Evolutionary conservation across 2,113 vertebrate species (phyloP), one percentile per base, ranked within the genome.

Genomic region (Anhinga anhinga): DNA sequence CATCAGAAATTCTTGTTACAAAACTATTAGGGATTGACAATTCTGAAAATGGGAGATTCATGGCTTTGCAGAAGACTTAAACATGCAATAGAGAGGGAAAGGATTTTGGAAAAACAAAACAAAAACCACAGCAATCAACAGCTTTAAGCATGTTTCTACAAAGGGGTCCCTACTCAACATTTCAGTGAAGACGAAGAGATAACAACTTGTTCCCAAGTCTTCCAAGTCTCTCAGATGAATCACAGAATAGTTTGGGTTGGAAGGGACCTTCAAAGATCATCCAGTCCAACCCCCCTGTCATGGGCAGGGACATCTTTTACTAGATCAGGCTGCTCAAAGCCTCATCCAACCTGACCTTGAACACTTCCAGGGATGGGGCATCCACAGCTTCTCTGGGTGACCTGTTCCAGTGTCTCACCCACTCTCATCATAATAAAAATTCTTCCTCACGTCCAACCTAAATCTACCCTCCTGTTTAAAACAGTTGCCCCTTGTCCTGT

Each of bases 391-490:
- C 45, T 38, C 36, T 25, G 13, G 16, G 17, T 21, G 69, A 72
- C 9, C 34, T 42, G 17, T 16, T 10, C 20, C 36, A 69, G 8
- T 15, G 32, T 14, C 45, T 74, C 55, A n/a, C 15, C 15, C 38
- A 69, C 0, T 3, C 13, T 16, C 19, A 22, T 1, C 0, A 3
- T 26, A 61, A 61, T 87, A 25, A 44, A 79, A 36, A 4, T 3
- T 47, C 4, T 42, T 63, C 10, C 45, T 66, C 50, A 22, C 5
- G 6, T 61, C 6, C 22, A 55, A 9, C 26, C 16, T 55, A 85
- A 78, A 92, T 3, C 30, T 4, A 59, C 7, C 5, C 15, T 52
- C 2, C 34, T 22, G 20, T 30, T 74, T 61, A 86, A 79, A 91
- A 11, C 15, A 6, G 19, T 15, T 38, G 8, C 3, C 5, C 7